Conservation (phyloP, 2,113 vertebrate species). For the Gulo gulo region DNA sequence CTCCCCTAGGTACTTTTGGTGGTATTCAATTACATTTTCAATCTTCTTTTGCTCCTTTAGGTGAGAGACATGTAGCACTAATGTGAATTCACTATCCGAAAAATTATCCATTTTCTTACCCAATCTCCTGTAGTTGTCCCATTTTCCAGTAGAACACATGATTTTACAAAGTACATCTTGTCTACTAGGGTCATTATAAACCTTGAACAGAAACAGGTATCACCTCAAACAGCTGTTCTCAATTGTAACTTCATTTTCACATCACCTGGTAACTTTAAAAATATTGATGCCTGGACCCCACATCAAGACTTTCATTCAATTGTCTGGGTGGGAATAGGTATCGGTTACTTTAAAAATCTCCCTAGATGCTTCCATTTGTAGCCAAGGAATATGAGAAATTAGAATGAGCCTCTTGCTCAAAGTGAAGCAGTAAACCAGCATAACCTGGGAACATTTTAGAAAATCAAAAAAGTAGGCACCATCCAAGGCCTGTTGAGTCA, state of each 20-base stretch:
- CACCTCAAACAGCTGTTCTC: not conserved
- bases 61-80: not conserved
- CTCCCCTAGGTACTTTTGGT: not conserved
- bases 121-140: not conserved
- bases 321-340: not conserved
- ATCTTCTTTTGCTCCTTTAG: slow-evolving; percentile 1
- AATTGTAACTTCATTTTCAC: not conserved
- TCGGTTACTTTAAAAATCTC: not conserved
- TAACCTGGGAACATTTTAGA: not conserved
- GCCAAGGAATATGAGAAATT: not conserved
- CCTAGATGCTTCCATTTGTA: not conserved
- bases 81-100: not conserved
- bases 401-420: not conserved
- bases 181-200: not conserved
- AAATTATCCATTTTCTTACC: not conserved
- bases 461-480: not conserved
- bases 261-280: not conserved
- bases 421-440: not conserved
- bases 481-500: not conserved
- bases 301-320: not conserved
- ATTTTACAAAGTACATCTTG: not conserved
- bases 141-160: not conserved
- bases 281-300: not conserved
- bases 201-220: not conserved
- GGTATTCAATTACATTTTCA: slow-evolving; percentile 50